Evolutionary conservation across 2,113 vertebrate genomes (phyloP).

Genomic region (Gobius niger): DNA sequence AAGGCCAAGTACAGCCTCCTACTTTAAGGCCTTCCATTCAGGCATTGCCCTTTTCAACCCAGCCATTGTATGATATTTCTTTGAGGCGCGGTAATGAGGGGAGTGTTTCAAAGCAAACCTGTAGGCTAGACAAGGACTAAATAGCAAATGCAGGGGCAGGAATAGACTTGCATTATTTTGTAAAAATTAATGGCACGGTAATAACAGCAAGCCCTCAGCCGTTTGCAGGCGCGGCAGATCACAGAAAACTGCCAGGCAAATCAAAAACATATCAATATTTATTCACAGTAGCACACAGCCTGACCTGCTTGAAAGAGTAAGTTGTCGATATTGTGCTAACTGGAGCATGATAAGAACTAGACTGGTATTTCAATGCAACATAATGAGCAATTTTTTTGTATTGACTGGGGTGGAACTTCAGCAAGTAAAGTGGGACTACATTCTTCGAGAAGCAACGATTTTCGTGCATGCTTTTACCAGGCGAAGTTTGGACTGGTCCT

Average conservation of each 20-base stretch:
- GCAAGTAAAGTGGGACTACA: neutral
- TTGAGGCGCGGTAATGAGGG: conserved; percentile 72
- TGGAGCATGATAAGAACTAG: conserved; percentile 36
- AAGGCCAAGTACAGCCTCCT: conserved; percentile 80
- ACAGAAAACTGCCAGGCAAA: conserved; percentile 29
- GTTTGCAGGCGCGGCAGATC: conserved; percentile 44
- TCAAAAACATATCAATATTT: conserved; percentile 50
- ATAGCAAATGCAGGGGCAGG: conserved; percentile 51
- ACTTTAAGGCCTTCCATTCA: conserved; percentile 74
- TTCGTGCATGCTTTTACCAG: too few relatives aligned
- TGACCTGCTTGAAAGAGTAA: conserved; percentile 40
- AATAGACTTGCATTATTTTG: conserved; percentile 70
- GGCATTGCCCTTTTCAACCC: conserved; percentile 76
- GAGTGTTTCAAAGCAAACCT: conserved; percentile 72
- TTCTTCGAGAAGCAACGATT: neutral
- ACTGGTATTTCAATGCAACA: conserved; percentile 33
- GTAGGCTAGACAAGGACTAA: conserved; percentile 68
- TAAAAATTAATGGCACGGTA: conserved; percentile 57
- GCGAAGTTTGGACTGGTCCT: too few relatives aligned
- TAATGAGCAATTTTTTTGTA: conserved; percentile 37
- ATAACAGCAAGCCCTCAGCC: conserved; percentile 44
- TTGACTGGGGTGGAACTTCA: neutral
- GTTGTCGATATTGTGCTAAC: conserved; percentile 38
- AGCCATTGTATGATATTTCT: conserved; percentile 75
- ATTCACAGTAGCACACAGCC: conserved; percentile 20